Conservation (phyloP, 2,797 vertebrate species). For the Sparus aurata region DNA sequence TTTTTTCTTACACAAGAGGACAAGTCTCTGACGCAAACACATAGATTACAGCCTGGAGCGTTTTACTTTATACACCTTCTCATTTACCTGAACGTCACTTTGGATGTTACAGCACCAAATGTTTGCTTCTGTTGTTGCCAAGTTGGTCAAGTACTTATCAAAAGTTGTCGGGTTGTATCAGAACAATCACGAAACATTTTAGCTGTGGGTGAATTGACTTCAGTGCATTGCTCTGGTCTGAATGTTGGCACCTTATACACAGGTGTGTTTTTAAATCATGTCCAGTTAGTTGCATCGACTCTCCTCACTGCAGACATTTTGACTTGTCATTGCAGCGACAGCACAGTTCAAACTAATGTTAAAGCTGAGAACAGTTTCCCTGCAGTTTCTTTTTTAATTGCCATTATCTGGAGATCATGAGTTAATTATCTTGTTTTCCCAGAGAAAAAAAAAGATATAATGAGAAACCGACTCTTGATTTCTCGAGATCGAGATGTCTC, state of each 20-base stretch:
- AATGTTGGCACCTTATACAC: background rate
- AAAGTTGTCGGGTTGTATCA: background rate
- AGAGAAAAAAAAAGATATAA: too few relatives aligned
- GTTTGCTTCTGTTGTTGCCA: constrained; percentile 1
- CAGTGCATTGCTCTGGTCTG: background rate
- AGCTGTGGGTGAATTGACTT: too few relatives aligned
- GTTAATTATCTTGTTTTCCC: too few relatives aligned
- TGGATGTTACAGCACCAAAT: background rate
- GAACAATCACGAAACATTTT: too few relatives aligned
- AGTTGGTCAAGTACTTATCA: background rate
- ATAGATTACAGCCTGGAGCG: constrained; percentile 1
- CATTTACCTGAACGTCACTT: background rate
- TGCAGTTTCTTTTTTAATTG: too few relatives aligned
- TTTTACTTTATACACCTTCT: constrained; percentile 3
- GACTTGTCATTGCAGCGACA: too few relatives aligned
- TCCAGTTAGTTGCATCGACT: background rate
- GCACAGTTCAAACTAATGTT: too few relatives aligned
- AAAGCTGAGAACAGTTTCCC: too few relatives aligned
- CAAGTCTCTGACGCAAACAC: constrained; percentile 8
- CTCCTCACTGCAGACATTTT: background rate
- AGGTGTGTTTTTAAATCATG: background rate
- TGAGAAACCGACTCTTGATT: too few relatives aligned
- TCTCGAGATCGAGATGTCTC: too few relatives aligned
- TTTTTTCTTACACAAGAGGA: constrained; percentile 17
- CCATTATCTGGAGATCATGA: too few relatives aligned